These are phyloP conservation scores for Dinoponera quadriceps DNA, from an alignment of 1,140 invertebrate genomes.

Conservation along the genomic window DNA sequence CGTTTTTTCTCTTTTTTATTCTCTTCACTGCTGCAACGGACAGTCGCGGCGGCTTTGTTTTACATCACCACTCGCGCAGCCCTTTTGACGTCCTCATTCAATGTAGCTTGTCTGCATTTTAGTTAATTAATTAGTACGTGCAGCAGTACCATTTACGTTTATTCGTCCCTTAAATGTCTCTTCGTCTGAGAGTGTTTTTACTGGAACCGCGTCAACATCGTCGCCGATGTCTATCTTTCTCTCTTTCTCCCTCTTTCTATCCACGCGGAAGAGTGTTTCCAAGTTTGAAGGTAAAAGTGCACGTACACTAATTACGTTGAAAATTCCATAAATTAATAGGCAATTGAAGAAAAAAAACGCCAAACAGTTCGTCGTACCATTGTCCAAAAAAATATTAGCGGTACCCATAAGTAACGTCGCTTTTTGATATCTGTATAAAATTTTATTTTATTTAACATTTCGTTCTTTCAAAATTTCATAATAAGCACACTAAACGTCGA, in stretches of 20 bases:
- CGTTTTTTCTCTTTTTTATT: neutral
- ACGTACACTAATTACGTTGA: neutral
- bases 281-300: neutral
- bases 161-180: neutral
- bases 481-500: no score
- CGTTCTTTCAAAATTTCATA: no score
- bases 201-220: conserved; percentile 3
- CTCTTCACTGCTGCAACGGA: neutral
- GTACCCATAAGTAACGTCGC: no score
- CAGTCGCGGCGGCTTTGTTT: conserved; percentile 26
- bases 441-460: no score
- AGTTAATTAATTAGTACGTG: conserved; percentile 40
- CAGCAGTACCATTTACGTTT: conserved; percentile 10
- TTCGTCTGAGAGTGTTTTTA: neutral
- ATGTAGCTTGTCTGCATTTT: conserved; percentile 18
- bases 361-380: no score
- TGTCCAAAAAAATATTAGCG: no score
- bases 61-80: neutral
- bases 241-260: neutral
- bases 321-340: no score
- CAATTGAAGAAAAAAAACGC: no score
- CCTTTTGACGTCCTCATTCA: conserved; percentile 25
- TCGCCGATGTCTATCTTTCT: neutral
- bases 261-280: neutral
- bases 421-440: no score